phyloP scores from a whole-genome alignment of 2,888 invertebrate species.

The Blera fallax region DNA sequence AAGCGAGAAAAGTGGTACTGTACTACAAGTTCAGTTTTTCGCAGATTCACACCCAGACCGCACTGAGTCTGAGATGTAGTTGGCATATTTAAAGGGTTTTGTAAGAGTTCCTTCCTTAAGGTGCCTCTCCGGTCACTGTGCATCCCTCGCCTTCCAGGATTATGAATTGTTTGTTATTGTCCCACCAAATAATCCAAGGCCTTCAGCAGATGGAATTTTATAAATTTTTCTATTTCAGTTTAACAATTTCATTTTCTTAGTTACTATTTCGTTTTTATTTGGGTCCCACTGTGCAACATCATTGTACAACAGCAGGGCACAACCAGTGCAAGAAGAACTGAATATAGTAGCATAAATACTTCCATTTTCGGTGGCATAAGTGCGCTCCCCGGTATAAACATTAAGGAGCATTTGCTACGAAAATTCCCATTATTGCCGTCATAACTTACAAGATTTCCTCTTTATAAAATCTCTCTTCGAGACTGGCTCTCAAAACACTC shows the following conservation, averaged over 20 bases:
- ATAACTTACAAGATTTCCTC: constrained; percentile 69
- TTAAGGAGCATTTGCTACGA: constrained; percentile 57
- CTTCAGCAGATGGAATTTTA: too few relatives aligned
- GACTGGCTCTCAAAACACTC: constrained; percentile 16
- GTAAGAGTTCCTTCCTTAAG: too few relatives aligned
- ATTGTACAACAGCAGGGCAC: neutral
- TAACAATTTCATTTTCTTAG: neutral
- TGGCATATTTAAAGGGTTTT: too few relatives aligned
- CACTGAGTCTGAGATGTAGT: too few relatives aligned
- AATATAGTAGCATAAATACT: constrained; percentile 60
- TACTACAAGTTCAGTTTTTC: too few relatives aligned
- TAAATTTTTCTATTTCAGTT: neutral
- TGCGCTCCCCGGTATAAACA: constrained; percentile 38
- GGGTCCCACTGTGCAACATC: constrained; percentile 56
- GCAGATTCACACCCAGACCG: too few relatives aligned
- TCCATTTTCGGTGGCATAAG: constrained; percentile 66
- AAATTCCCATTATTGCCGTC: constrained; percentile 69
- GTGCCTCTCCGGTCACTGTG: too few relatives aligned
- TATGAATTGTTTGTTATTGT: too few relatives aligned
- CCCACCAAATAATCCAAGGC: too few relatives aligned
- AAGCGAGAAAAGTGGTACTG: too few relatives aligned
- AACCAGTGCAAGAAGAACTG: constrained; percentile 19
- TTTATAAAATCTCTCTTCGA: constrained; percentile 29
- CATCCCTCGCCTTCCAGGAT: too few relatives aligned
- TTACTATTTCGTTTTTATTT: neutral